Evolutionary conservation across 2,888 invertebrate genomes (phyloP).

Genomic region (Eulithis prunata): DNA sequence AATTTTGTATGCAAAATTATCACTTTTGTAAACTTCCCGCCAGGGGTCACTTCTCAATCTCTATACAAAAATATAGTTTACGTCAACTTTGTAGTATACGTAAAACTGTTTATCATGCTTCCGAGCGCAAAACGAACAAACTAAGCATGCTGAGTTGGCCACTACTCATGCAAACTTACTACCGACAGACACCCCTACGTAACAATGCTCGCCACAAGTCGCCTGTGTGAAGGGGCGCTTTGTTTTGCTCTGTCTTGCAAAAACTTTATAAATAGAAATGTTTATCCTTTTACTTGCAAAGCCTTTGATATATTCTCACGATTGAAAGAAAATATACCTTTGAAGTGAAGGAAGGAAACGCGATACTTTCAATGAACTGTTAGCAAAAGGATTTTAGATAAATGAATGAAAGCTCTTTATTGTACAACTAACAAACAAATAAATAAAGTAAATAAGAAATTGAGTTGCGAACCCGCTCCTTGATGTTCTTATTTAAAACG

Average conservation of each 20-base stretch:
- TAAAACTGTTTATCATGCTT: too few relatives aligned
- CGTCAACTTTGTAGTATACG: too few relatives aligned
- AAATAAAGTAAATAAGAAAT: too few relatives aligned
- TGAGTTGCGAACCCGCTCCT: too few relatives aligned
- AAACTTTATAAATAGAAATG: constrained; percentile 34
- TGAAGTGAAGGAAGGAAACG: background rate
- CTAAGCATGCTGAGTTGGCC: background rate
- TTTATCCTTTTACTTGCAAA: constrained; percentile 9
- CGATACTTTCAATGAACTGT: background rate
- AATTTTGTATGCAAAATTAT: too few relatives aligned
- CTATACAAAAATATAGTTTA: too few relatives aligned
- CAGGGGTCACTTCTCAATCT: too few relatives aligned
- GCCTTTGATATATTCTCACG: constrained; percentile 12
- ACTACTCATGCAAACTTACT: background rate
- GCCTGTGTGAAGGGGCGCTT: constrained; percentile 28
- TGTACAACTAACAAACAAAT: too few relatives aligned
- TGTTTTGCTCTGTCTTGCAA: constrained; percentile 26
- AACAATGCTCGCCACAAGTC: constrained; percentile 23
- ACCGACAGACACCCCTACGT: constrained; percentile 26
- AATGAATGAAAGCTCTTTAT: too few relatives aligned
- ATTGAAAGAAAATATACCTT: constrained; percentile 12
- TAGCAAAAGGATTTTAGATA: background rate
- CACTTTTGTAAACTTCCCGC: too few relatives aligned
- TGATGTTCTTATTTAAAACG: too few relatives aligned
- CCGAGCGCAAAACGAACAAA: too few relatives aligned